Base-by-base conservation (phyloP, 2,113 vertebrate species). In the Naja naja region DNA sequence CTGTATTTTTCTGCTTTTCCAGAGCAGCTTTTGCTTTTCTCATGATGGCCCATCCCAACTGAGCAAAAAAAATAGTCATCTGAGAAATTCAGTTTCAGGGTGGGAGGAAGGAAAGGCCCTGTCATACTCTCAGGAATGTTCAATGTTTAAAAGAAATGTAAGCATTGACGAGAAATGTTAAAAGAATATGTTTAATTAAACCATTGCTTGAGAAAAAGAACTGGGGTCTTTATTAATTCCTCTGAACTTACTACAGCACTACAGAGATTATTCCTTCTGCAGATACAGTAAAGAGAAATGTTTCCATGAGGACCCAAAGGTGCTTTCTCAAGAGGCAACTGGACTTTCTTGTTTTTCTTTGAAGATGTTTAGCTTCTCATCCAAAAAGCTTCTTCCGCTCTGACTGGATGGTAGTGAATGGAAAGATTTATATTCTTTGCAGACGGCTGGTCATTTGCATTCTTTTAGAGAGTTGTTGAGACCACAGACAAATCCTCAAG, bases 11-110 rank as follows among this genome's bases (percentile, higher is more conserved):
- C 9, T 86, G 22, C 12, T 34, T 90, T 93, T 90, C 60, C n/a
- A 12, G 60, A 69, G 5, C 14, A 69, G 30, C 30, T 25, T 45
- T 5, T 87, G n/a, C 30, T 27, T 90, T 93, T 90, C 23, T 0
- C 0, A 81, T 4, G 90, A 39, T 93, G 85, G 91, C 81, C n/a
- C 12, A 87, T 93, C n/a, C 56, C 95, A 90, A 92, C 55, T 87
- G 89, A 91, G 89, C 92, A 89, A 94, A 94, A 56, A 95, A 85
- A 95, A n/a, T n/a, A 96, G 93, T 95, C 94, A 92, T 93, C 91
- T 81, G 74, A 91, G 49, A 49, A 89, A 93, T 89, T 94, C 27
- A 34, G 85, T 94, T 96, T 95, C 94, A 90, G n/a, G 94, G 85
- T 16, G 47, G 23, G 88, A 90, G 93, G 89, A 93, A 49, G 94